Conservation (phyloP, 2,113 vertebrate genomes). For the Rhadina sibilatrix region DNA sequence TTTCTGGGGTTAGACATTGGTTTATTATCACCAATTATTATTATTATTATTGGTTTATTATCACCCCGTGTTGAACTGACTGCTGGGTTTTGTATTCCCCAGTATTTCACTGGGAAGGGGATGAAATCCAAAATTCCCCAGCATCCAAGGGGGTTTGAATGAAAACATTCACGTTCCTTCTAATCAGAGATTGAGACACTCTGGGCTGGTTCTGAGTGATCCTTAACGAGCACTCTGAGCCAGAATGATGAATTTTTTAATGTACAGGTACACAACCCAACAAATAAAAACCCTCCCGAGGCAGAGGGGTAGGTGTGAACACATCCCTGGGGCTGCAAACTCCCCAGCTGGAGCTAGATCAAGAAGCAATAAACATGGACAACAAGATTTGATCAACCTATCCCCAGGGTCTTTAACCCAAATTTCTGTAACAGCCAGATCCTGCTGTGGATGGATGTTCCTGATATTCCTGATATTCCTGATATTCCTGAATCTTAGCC, state of each 20-base stretch:
- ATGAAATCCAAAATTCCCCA: neutral
- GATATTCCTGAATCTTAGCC: neutral
- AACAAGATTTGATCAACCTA: rapidly evolving
- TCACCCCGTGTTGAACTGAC: rapidly evolving
- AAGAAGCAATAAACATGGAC: neutral
- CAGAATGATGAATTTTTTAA: neutral
- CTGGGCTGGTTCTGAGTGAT: neutral
- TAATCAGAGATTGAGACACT: neutral
- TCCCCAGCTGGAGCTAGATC: neutral
- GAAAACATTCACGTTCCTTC: neutral
- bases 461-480: neutral
- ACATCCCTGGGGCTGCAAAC: neutral
- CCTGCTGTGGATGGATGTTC: neutral
- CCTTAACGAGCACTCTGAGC: neutral
- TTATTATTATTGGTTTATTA: too few relatives aligned
- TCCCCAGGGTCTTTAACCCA: neutral
- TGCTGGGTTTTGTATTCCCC: neutral
- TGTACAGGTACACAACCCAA: neutral
- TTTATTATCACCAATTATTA: too few relatives aligned
- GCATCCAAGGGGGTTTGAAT: neutral
- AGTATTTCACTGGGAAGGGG: neutral
- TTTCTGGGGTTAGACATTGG: neutral
- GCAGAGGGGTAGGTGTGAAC: neutral
- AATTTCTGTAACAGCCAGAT: neutral
- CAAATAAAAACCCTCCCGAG: neutral